Evolutionary conservation across 2,113 vertebrate genomes (phyloP).

Genomic region (Vimba vimba): DNA sequence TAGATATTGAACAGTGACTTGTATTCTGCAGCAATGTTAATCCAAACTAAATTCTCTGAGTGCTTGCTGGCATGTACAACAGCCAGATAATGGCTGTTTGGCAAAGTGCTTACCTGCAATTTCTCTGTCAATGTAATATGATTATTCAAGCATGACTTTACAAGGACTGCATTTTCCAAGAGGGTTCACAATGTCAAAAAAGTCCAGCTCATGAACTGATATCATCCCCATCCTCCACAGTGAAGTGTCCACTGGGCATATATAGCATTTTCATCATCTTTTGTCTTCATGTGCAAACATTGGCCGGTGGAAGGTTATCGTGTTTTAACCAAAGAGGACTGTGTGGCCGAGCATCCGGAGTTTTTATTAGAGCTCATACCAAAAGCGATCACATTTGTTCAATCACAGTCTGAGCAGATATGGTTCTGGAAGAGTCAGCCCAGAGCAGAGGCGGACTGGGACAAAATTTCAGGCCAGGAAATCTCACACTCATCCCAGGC

Average conservation of each 20-base stretch:
- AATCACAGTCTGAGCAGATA: conserved; percentile 24
- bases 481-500: too few relatives aligned
- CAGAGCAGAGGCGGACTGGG: not conserved
- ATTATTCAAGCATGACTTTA: conserved; percentile 23
- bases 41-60: not conserved
- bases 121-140: not conserved
- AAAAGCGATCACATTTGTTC: not conserved
- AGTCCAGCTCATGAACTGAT: conserved; percentile 12
- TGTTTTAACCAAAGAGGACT: conserved; percentile 1
- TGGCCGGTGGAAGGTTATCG: conserved; percentile 10
- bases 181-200: conserved; percentile 26
- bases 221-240: conserved; percentile 4
- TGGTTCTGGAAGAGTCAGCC: conserved; percentile 23
- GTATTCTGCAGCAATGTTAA: not conserved
- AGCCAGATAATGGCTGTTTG: conserved; percentile 2
- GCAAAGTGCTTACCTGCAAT: conserved; percentile 5
- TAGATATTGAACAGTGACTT: conserved; percentile 1
- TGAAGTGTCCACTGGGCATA: not conserved
- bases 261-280: conserved; percentile 12
- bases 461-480: too few relatives aligned
- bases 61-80: not conserved
- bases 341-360: not conserved
- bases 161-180: conserved; percentile 9
- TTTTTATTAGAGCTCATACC: conserved; percentile 46
- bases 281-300: not conserved